These are phyloP conservation scores for Xestia c-nigrum DNA, from an alignment of 2,888 invertebrate genomes.

Conservation along the genomic window DNA sequence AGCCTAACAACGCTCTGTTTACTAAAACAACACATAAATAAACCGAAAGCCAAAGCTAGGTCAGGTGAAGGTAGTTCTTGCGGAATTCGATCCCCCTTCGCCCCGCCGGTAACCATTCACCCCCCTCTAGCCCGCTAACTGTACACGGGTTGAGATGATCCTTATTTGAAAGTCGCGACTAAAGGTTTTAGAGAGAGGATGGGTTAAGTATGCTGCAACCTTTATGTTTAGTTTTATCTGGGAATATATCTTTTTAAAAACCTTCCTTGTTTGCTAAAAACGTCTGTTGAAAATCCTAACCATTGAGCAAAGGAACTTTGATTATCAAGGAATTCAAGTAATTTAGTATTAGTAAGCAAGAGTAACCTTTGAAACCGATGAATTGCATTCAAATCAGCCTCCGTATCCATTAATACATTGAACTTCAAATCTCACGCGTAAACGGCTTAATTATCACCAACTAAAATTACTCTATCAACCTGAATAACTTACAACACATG, in stretches of 20 bases:
- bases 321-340: neutral
- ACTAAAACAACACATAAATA: constrained; percentile 71
- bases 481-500: constrained; percentile 46
- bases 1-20: constrained; percentile 64
- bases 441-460: constrained; percentile 49
- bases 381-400: constrained; percentile 35
- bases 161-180: constrained; percentile 63
- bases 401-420: constrained; percentile 24
- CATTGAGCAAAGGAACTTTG: neutral
- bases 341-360: neutral
- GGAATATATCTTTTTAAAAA: neutral
- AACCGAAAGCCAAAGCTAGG: constrained; percentile 77
- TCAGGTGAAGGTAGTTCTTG: constrained; percentile 84
- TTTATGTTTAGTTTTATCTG: constrained; percentile 35
- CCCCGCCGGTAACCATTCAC: constrained; percentile 64
- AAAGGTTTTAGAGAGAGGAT: constrained; percentile 62
- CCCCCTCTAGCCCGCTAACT: constrained; percentile 63
- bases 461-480: constrained; percentile 52
- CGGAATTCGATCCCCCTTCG: constrained; percentile 78
- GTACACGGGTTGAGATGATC: constrained; percentile 65
- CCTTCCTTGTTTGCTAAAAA: neutral
- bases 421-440: constrained; percentile 21
- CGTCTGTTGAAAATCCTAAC: neutral
- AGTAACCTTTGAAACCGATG: constrained; percentile 6
- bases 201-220: constrained; percentile 49